Evolutionary conservation across 37 sponge, comb jelly and placozoan species (phyloP).

Genomic region (Theonella swinhoei): DNA sequence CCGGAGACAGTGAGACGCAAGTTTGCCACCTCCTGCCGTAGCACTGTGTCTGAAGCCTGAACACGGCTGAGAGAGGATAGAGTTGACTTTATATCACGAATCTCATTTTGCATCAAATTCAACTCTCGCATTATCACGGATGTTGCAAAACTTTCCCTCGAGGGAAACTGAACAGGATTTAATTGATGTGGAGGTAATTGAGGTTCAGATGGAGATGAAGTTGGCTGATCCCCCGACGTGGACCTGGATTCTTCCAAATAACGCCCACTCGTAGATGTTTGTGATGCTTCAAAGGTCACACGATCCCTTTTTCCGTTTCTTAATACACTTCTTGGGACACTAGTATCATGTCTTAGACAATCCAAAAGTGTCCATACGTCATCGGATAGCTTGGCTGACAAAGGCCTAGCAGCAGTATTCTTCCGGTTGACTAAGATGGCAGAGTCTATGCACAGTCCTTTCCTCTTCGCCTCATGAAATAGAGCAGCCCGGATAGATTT

Average conservation of each 20-base stretch:
- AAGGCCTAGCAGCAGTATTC: too few species aligned
- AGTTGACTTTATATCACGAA: slow-evolving; percentile 2
- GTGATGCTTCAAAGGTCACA: slow-evolving; percentile 5
- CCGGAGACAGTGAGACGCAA: not conserved
- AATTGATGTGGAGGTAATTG: not conserved
- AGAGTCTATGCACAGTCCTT: too few species aligned
- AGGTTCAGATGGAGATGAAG: not conserved
- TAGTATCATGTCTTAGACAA: slow-evolving; percentile 21
- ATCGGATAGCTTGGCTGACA: too few species aligned
- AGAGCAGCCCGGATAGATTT: too few species aligned
- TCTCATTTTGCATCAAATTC: slow-evolving; percentile 1
- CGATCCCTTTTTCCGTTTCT: slow-evolving; percentile 7
- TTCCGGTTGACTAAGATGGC: too few species aligned
- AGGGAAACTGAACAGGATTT: not conserved
- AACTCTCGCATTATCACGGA: slow-evolving; percentile 11
- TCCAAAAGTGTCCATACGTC: too few species aligned
- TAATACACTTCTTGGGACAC: not conserved
- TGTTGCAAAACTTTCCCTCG: not conserved
- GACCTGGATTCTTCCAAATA: not conserved
- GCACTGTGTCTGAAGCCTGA: not conserved
- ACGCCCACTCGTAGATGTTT: not conserved
- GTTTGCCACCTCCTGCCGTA: not conserved
- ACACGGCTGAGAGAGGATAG: slow-evolving; percentile 1
- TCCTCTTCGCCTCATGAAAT: too few species aligned
- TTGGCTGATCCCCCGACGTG: not conserved